Conservation (phyloP, 2,888 invertebrate genomes). For the Beris morrisii region DNA sequence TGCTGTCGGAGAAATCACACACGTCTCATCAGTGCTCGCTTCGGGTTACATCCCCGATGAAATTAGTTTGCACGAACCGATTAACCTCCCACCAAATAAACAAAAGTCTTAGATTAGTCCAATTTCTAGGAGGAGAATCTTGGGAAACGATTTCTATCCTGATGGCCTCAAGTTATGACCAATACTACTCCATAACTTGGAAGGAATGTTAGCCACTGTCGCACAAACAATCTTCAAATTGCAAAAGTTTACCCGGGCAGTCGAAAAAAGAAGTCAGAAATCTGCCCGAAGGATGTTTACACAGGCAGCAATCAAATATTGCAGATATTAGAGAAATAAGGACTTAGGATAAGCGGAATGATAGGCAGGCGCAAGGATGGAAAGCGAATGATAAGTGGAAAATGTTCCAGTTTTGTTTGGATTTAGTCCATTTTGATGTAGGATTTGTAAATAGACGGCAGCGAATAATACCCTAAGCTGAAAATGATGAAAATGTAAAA, state of each 20-base stretch:
- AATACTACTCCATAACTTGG: slow-evolving; percentile 1
- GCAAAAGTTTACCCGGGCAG: slow-evolving; percentile 25
- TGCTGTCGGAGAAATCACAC: slow-evolving; percentile 30
- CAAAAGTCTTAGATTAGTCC: neutral
- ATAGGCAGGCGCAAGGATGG: no score
- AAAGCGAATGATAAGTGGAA: no score
- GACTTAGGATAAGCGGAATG: neutral
- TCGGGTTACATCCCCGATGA: slow-evolving; percentile 17
- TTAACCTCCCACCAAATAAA: slow-evolving; percentile 35
- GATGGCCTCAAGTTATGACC: no score
- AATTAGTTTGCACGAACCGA: slow-evolving; percentile 25
- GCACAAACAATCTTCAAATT: no score
- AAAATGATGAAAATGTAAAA: no score
- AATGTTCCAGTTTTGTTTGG: no score
- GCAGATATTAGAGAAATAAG: slow-evolving; percentile 36
- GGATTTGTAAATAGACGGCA: no score
- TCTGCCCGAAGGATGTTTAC: slow-evolving; percentile 29
- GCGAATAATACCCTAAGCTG: no score
- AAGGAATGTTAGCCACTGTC: neutral
- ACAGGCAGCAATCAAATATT: slow-evolving; percentile 38
- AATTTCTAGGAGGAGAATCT: no score
- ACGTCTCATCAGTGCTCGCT: slow-evolving; percentile 17
- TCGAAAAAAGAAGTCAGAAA: slow-evolving; percentile 33
- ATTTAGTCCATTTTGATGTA: no score
- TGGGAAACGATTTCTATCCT: no score